These are phyloP conservation scores for Melanotaenia trifasciata DNA, from an alignment of 2,797 vertebrate species.

Conservation along the genomic window DNA sequence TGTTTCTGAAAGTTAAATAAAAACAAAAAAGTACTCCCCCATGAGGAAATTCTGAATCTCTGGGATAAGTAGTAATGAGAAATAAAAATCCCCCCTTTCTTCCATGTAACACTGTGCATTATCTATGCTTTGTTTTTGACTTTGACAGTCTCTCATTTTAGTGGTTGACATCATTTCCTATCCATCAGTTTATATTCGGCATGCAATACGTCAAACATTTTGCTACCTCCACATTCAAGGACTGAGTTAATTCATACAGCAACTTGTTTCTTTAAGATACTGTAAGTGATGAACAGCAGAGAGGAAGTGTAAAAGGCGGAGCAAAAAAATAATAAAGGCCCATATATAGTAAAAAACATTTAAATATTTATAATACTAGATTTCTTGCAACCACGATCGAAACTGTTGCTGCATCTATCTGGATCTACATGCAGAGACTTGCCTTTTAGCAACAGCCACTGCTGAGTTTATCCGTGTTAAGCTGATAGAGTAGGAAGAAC, in stretches of 20 bases:
- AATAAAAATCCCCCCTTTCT: neutral
- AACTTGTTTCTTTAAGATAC: conserved; percentile 4
- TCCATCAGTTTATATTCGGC: neutral
- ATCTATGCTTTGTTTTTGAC: neutral
- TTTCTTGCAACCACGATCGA: conserved; percentile 44
- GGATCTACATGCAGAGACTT: conserved; percentile 39
- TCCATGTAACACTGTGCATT: neutral
- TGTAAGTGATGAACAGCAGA: neutral
- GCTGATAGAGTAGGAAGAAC: conserved; percentile 18
- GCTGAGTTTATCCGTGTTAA: conserved; percentile 5
- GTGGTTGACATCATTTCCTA: conserved; percentile 14
- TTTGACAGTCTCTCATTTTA: conserved; percentile 9
- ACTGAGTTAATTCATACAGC: conserved; percentile 1
- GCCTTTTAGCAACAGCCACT: conserved; percentile 23
- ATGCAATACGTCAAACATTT: conserved; percentile 9
- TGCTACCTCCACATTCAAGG: neutral
- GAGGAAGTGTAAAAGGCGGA: neutral
- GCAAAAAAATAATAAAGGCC: neutral
- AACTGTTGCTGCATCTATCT: conserved; percentile 12
- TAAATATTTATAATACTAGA: conserved; percentile 37
- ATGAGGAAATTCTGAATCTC: neutral
- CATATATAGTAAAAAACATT: conserved; percentile 9
- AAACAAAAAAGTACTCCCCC: neutral
- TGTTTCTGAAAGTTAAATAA: neutral
- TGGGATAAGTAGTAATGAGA: neutral